Evolutionary conservation across 2,113 vertebrate genomes (phyloP).

Genomic region (Gadus macrocephalus): DNA sequence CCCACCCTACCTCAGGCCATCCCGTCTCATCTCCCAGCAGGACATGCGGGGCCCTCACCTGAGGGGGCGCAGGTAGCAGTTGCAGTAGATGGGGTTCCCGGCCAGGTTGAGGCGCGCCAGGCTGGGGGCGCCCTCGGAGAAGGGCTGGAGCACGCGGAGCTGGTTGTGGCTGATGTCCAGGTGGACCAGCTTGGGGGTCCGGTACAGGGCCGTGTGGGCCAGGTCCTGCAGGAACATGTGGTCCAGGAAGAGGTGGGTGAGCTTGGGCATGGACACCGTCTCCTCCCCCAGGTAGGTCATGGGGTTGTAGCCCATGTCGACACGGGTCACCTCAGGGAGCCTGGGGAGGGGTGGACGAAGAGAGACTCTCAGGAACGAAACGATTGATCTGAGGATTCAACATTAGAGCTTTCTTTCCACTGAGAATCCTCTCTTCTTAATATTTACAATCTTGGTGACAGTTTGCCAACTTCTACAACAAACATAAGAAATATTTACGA

Average conservation of each 20-base stretch:
- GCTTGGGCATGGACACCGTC: slow-evolving; percentile 77
- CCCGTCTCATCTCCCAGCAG: background rate
- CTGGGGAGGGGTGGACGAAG: slow-evolving; percentile 35
- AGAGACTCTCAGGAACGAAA: background rate
- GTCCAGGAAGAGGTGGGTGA: slow-evolving; percentile 84
- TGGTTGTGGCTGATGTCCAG: slow-evolving; percentile 87
- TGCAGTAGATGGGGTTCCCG: slow-evolving; percentile 86
- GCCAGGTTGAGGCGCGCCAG: slow-evolving; percentile 76
- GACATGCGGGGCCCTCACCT: slow-evolving; percentile 31
- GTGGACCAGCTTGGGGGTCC: slow-evolving; percentile 73
- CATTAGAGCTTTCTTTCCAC: background rate
- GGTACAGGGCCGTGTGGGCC: slow-evolving; percentile 73
- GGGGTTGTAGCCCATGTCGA: slow-evolving; percentile 89
- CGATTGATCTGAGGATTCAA: background rate
- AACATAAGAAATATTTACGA: too few relatives aligned
- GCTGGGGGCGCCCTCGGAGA: slow-evolving; percentile 64
- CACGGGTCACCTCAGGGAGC: slow-evolving; percentile 69
- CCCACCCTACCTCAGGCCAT: too few relatives aligned
- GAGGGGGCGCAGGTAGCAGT: slow-evolving; percentile 83
- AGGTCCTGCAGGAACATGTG: slow-evolving; percentile 87
- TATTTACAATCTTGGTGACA: too few relatives aligned
- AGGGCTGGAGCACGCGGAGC: slow-evolving; percentile 77
- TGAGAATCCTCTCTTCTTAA: too few relatives aligned
- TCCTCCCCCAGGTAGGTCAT: slow-evolving; percentile 86
- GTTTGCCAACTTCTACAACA: too few relatives aligned